Evolutionary conservation across 2,113 vertebrate species (phyloP), one percentile per base, ranked within the genome.

Genomic region (Dolichotis patagonum): DNA sequence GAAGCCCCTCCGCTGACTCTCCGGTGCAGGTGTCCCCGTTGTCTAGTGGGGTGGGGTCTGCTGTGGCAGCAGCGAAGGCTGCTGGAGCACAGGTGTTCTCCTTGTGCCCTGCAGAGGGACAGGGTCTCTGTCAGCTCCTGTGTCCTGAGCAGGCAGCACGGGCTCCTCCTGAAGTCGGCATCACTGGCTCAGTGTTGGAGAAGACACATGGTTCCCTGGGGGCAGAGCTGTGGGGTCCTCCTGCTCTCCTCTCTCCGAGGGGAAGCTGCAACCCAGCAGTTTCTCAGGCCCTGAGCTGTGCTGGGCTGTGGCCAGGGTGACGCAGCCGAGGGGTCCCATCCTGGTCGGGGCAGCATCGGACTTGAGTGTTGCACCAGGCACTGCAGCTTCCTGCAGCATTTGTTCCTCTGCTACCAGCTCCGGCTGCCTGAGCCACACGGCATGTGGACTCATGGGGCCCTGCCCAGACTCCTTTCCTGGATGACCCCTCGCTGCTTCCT

Each of bases 271-370:
- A 30, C 3, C 30, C 26, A 30, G 63, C 22, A 16, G 3, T 35
- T 43, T 2, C n/a, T 35, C n/a, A 38, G 28, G 28, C 63, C 26
- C n/a, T 78, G 24, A 54, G 11, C 28, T 87, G 46, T 56, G 35
- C 84, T 67, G 28, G 13, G 5, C 19, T 52, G 19, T 8, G 35
- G 20, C 13, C 14, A 12, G 1, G 10, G 8, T 19, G 12, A 32
- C 13, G 30, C 0, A 12, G 77, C 26, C 2, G 3, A 58, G 5
- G 11, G 14, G 24, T 69, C 32, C 26, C 32, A 0, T 28, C 5
- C 16, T 7, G 56, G 49, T 52, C 63, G 41, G 14, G 19, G 32
- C 17, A 49, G 24, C 7, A 11, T 12, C 11, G 26, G 24, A 62
- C 32, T 12, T 17, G 11, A n/a, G 26, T 24, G 32, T n/a, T 62